Evolutionary conservation across 2,113 vertebrate genomes (phyloP).

Genomic region (Mixornis gularis): DNA sequence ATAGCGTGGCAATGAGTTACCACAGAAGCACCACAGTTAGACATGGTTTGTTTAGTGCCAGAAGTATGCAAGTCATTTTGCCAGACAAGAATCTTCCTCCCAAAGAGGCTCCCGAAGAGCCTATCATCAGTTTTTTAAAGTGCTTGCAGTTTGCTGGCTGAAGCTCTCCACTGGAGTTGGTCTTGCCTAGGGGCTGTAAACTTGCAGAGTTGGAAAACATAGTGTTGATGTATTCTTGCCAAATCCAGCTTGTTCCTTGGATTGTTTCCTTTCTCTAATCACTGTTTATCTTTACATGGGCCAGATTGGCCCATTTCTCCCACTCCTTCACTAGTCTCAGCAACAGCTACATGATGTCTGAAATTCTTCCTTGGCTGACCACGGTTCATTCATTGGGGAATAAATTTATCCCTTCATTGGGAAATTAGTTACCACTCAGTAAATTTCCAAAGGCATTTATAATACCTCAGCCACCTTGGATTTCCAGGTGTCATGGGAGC

Average conservation of each 20-base stretch:
- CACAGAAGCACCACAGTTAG: conserved; percentile 40
- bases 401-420: background rate
- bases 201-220: conserved; percentile 56
- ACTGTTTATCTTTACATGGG: conserved; percentile 61
- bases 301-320: conserved; percentile 57
- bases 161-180: conserved; percentile 44
- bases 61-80: conserved; percentile 24
- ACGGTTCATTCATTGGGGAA: background rate
- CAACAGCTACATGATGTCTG: conserved; percentile 27
- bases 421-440: background rate
- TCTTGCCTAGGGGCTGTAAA: conserved; percentile 56
- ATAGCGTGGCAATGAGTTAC: conserved; percentile 1
- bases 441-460: background rate
- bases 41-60: conserved; percentile 23
- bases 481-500: background rate
- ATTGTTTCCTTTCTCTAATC: conserved; percentile 61
- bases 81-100: conserved; percentile 26
- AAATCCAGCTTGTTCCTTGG: conserved; percentile 64
- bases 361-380: conserved; percentile 46
- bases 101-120: conserved; percentile 31
- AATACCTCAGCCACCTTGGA: background rate
- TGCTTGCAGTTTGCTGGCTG: conserved; percentile 34
- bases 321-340: conserved; percentile 32
- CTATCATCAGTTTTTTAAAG: conserved; percentile 37
- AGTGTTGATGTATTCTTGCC: conserved; percentile 28